Evolutionary conservation across 2,113 vertebrate species (phyloP).

Genomic region (Semnornis frantzii): DNA sequence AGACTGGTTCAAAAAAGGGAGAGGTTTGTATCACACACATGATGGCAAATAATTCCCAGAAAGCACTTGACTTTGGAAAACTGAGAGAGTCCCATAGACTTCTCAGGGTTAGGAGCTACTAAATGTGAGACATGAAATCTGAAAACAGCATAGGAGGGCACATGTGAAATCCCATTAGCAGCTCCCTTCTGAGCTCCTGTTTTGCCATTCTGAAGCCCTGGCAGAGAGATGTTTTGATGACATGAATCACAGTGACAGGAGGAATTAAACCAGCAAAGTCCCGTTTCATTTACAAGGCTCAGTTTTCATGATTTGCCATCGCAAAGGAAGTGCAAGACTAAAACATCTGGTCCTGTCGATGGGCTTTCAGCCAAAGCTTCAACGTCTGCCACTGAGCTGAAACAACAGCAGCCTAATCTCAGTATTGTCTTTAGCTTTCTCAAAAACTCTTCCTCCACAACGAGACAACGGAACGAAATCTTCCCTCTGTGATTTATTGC

Average conservation of each 20-base stretch:
- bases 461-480: constrained; percentile 64
- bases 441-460: constrained; percentile 75
- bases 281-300: constrained; percentile 20
- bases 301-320: constrained; percentile 58
- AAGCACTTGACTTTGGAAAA: neutral
- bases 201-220: constrained; percentile 68
- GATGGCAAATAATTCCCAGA: neutral
- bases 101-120: neutral
- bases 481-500: constrained; percentile 73
- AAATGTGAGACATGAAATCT: neutral
- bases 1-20: neutral
- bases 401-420: constrained; percentile 88
- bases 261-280: constrained; percentile 68
- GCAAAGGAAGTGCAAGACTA: constrained; percentile 60
- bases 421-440: constrained; percentile 83
- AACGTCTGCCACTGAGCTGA: constrained; percentile 83
- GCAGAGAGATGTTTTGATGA: constrained; percentile 62
- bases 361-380: constrained; percentile 84
- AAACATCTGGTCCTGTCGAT: constrained; percentile 78
- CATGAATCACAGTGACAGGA: constrained; percentile 71
- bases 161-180: constrained; percentile 3
- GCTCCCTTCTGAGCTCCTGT: constrained; percentile 27
- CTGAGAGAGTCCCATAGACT: neutral
- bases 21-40: neutral
- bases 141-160: neutral